These are phyloP conservation scores for Lacerta bilineata DNA, from an alignment of 2,797 vertebrate genomes.

Conservation along the genomic window DNA sequence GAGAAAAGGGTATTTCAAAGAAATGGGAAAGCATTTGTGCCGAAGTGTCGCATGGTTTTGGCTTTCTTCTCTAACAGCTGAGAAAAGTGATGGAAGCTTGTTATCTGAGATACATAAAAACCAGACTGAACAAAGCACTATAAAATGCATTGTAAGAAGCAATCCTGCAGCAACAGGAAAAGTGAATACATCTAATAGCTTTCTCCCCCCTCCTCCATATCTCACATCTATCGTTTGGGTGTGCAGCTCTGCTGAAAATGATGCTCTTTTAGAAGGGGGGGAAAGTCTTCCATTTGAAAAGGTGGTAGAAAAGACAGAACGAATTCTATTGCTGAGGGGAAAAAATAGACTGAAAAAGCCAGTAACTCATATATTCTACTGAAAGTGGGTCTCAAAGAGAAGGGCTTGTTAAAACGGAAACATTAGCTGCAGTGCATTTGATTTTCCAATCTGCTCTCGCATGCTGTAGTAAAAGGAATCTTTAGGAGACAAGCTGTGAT, in stretches of 20 bases:
- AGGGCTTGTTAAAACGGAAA: slow-evolving; percentile 31
- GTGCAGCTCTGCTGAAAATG: slow-evolving; percentile 5
- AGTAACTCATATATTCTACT: not conserved
- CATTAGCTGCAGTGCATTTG: not conserved
- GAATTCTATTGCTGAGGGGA: not conserved
- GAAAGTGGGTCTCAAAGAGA: not conserved
- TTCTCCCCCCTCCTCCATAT: not conserved
- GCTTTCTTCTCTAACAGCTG: slow-evolving; percentile 14
- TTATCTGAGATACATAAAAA: slow-evolving; percentile 42
- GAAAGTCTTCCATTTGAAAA: not conserved
- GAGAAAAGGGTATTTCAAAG: not conserved
- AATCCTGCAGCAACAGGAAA: slow-evolving; percentile 15
- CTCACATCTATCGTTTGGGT: slow-evolving; percentile 22
- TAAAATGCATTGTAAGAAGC: not conserved
- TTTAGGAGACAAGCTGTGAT: not conserved
- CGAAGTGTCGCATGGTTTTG: not conserved
- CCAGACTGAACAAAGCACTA: not conserved
- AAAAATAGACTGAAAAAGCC: not conserved
- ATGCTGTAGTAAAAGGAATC: not conserved
- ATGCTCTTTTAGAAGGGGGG: slow-evolving; percentile 18
- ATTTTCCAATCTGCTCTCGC: not conserved
- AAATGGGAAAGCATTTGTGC: not conserved
- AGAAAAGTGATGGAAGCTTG: slow-evolving; percentile 2
- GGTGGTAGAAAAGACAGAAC: not conserved
- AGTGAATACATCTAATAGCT: slow-evolving; percentile 38